Percentiles rank a stretch among this genome's conserved stretches.
phyloP scores from a whole-genome alignment of 2,797 vertebrate species.

The Aplochiton taeniatus region DNA sequence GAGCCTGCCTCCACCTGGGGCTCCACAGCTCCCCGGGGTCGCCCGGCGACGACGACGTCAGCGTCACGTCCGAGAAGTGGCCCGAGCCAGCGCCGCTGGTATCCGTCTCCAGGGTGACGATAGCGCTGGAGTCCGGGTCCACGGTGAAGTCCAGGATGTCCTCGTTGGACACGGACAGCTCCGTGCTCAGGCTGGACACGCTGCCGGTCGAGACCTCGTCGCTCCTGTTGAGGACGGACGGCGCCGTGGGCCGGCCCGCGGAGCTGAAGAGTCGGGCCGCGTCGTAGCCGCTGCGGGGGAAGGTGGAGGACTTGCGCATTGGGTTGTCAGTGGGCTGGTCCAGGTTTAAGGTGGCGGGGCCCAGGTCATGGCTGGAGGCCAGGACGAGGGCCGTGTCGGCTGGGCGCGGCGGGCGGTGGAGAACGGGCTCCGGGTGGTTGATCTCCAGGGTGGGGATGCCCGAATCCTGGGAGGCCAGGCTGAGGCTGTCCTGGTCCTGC shows the following conservation, averaged over 20 bases:
- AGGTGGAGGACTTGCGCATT: conserved; percentile 84
- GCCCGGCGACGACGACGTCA: conserved; percentile 62
- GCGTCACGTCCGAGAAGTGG: conserved; percentile 77
- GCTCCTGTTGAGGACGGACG: conserved; percentile 74
- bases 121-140: conserved; percentile 90
- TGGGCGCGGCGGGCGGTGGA: conserved; percentile 55
- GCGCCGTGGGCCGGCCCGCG: conserved; percentile 16
- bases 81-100: conserved; percentile 59
- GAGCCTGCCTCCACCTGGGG: conserved; percentile 29
- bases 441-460: conserved; percentile 93
- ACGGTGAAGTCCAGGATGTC: conserved; percentile 89
- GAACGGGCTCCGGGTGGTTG: conserved; percentile 81
- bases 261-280: conserved; percentile 78
- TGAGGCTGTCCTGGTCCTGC: conserved; percentile 76
- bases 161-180: conserved; percentile 89
- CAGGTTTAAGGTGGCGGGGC: conserved; percentile 70
- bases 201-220: conserved; percentile 89
- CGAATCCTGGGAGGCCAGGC: conserved; percentile 85
- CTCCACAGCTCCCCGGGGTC: conserved; percentile 51
- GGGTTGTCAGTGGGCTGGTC: conserved; percentile 58
- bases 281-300: conserved; percentile 85
- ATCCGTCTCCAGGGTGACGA: conserved; percentile 87
- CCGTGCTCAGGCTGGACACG: conserved; percentile 90
- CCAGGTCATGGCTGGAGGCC: conserved; percentile 46
- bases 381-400: conserved; percentile 62